Conservation (phyloP, 2,113 vertebrate species). For the Acrocephalus arundinaceus region DNA sequence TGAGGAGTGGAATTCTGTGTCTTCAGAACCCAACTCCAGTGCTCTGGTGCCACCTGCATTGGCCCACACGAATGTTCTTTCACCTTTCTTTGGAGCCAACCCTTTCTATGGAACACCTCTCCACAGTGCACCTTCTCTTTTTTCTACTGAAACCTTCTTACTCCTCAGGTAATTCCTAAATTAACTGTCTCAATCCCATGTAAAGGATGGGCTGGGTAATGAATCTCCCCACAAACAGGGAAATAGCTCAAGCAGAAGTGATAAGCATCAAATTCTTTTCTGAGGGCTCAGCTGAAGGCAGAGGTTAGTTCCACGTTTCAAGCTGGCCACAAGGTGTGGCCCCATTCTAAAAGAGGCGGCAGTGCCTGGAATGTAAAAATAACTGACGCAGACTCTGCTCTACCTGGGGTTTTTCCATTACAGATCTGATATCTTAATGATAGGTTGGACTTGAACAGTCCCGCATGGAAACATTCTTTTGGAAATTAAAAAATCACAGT, state of each 20-base stretch:
- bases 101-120: not conserved
- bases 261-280: conserved; percentile 3
- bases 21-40: not conserved
- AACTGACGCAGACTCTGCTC: not conserved
- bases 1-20: rapidly evolving
- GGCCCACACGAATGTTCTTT: not conserved
- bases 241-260: not conserved
- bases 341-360: not conserved
- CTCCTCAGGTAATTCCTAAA: not conserved
- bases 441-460: not conserved
- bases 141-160: not conserved
- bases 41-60: not conserved
- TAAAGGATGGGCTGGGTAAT: not conserved
- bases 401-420: conserved; percentile 27
- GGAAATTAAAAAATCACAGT: not conserved
- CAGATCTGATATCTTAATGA: not conserved
- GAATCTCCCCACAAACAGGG: not conserved
- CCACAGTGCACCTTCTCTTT: not conserved
- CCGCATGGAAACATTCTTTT: conserved; percentile 3
- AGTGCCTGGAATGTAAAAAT: conserved; percentile 24
- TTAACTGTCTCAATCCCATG: rapidly evolving
- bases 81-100: not conserved
- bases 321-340: conserved; percentile 16
- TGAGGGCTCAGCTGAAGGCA: not conserved
- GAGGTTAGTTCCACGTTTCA: not conserved